These are phyloP conservation scores for Deroplatys truncata DNA, from an alignment of 2,888 invertebrate species.

Conservation along the genomic window DNA sequence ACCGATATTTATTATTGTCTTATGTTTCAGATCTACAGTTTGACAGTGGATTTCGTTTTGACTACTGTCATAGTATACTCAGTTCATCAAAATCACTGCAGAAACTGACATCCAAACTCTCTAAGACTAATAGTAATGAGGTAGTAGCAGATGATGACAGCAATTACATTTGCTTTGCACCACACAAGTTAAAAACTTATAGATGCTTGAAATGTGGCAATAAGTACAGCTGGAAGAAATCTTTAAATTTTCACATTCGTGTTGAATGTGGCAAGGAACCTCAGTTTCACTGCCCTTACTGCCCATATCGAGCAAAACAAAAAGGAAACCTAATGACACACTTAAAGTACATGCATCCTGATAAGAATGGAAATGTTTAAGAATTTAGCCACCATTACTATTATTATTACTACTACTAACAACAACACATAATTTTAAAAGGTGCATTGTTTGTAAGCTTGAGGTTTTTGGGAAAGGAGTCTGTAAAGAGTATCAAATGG, in stretches of 20 bases:
- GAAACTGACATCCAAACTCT: not conserved
- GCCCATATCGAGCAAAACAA: slow-evolving; percentile 33
- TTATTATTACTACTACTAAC: no score
- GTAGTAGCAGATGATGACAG: not conserved
- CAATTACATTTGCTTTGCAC: not conserved
- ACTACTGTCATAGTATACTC: not conserved
- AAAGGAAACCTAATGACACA: slow-evolving; percentile 34
- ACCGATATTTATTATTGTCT: not conserved
- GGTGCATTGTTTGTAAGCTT: no score
- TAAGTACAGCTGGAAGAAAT: slow-evolving; percentile 32
- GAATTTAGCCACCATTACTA: no score
- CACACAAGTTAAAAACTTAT: not conserved
- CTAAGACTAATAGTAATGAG: not conserved
- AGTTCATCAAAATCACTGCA: not conserved
- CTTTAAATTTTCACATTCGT: slow-evolving; percentile 37
- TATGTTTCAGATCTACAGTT: not conserved
- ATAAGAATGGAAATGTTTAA: not conserved
- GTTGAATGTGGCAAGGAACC: slow-evolving; percentile 45
- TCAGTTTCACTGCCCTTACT: slow-evolving; percentile 43
- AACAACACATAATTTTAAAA: no score
- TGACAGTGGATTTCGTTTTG: not conserved
- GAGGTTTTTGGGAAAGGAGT: not conserved
- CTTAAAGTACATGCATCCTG: slow-evolving; percentile 18
- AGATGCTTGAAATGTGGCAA: slow-evolving; percentile 35
- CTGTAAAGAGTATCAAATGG: not conserved